Base-by-base conservation (phyloP, 2,113 vertebrate species). In the Zosterops lateralis region DNA sequence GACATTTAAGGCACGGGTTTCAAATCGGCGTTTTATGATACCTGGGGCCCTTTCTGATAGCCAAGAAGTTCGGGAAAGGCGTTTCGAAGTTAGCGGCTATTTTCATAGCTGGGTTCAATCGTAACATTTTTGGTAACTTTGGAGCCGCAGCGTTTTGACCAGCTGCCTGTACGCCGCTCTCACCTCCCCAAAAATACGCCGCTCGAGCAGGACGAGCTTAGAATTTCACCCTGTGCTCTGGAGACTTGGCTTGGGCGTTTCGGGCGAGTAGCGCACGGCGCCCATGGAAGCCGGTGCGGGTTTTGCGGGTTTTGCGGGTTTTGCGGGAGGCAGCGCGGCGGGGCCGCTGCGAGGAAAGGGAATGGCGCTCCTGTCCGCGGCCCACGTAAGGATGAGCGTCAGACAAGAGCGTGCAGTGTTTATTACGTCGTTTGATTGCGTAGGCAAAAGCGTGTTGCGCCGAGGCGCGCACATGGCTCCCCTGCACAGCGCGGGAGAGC, bases 201-300 rank as follows among this genome's bases (percentile, higher is more conserved):
- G 8, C 24, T 11, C 29, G 28, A 74, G 48, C 7, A 24, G 54
- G 18, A 24, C 3, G 19, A 51, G 31, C 36, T 31, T 12, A 24
- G 14, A n/a, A 22, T 50, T 72, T 54, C 4, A 2, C 28, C 25
- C 20, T 5, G 42, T 16, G 14, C 31, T 53, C 47, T 2, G 47
- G 7, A 26, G 17, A 7, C 22, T 68, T 68, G 7, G 24, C 8
- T 26, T 34, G 24, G 3, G 5, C 14, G 1, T 45, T 47, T 42
- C 3, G 56, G 31, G 15, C 2, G 4, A 25, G 26, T 17, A 0
- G 13, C 48, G 5, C n/a, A 3, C 0, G 9, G 45, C 6, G 2
- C 38, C 25, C 1, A 2, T 1, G 1, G 31, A 38, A 24, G 36
- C 12, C 17, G 2, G 8, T 5, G 53, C 2, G 34, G 56, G 15